Conservation (phyloP, 1,140 invertebrate genomes). For the Scaptomyza hsui region DNA sequence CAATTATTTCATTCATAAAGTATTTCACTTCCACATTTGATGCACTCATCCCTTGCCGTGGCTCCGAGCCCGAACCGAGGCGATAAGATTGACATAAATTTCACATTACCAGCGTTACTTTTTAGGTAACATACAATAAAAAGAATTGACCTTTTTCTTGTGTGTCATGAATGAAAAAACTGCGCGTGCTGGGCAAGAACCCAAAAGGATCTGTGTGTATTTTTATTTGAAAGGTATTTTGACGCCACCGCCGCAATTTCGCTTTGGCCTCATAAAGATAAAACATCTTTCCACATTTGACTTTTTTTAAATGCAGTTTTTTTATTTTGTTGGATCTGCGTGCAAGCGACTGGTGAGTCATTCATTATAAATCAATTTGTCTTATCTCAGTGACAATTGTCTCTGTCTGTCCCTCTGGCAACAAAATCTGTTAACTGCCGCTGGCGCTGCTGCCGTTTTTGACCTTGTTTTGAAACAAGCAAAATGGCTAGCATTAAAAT, state of each 20-base stretch:
- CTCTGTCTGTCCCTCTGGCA: conserved; percentile 20
- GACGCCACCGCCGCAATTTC: conserved; percentile 72
- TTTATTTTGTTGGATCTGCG: conserved; percentile 39
- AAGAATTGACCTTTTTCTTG: conserved; percentile 38
- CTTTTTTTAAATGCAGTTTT: conserved; percentile 54
- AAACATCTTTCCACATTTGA: conserved; percentile 73
- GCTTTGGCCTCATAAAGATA: conserved; percentile 73
- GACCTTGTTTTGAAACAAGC: conserved; percentile 18
- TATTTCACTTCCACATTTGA: conserved; percentile 45
- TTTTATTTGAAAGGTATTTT: conserved; percentile 68
- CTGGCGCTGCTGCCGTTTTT: conserved; percentile 45
- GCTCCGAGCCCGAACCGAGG: conserved; percentile 42
- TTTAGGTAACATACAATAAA: conserved; percentile 39
- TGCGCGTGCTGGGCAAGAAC: conserved; percentile 30
- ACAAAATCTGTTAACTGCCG: conserved; percentile 30
- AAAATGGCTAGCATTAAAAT: conserved; percentile 26
- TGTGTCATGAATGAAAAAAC: conserved; percentile 72
- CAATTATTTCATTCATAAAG: conserved; percentile 61
- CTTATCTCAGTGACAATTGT: conserved; percentile 63
- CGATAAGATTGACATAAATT: conserved; percentile 81
- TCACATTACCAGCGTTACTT: conserved; percentile 61
- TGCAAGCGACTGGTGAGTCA: conserved; percentile 62
- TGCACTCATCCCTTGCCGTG: conserved; percentile 31
- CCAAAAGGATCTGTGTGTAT: conserved; percentile 15
- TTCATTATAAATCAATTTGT: conserved; percentile 78